These are phyloP conservation scores for Branchellion lobata DNA, from an alignment of 2,888 invertebrate genomes.

Conservation along the genomic window DNA sequence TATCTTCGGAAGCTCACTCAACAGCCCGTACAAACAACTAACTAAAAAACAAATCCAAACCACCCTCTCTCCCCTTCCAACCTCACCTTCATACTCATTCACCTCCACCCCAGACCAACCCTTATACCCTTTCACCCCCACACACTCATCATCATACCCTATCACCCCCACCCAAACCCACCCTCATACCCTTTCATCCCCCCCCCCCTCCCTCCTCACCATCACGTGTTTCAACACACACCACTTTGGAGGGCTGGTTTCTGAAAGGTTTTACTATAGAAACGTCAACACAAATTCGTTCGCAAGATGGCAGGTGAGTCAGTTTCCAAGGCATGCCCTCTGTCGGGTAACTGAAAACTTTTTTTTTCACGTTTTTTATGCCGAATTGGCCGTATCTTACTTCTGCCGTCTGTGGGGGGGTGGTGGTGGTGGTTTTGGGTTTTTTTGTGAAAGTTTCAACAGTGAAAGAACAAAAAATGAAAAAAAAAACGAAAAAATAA, in stretches of 20 bases:
- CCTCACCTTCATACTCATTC: too few relatives aligned
- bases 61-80: too few relatives aligned
- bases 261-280: not conserved
- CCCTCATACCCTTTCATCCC: not conserved
- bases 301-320: not conserved
- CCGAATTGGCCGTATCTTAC: slow-evolving; percentile 9
- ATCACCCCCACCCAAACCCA: too few relatives aligned
- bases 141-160: too few relatives aligned
- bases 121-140: too few relatives aligned
- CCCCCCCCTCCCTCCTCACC: not conserved
- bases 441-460: not conserved
- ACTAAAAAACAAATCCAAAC: not conserved
- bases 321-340: not conserved
- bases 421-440: not conserved
- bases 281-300: not conserved
- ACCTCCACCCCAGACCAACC: too few relatives aligned
- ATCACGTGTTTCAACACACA: not conserved
- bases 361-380: not conserved
- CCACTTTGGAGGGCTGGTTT: not conserved
- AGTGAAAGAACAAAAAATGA: not conserved
- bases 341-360: not conserved
- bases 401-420: not conserved
- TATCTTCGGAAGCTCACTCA: not conserved
- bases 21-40: not conserved
- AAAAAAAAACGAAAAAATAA: not conserved